Conservation (phyloP, 2,888 invertebrate genomes). For the Leptopilina drosophilae region DNA sequence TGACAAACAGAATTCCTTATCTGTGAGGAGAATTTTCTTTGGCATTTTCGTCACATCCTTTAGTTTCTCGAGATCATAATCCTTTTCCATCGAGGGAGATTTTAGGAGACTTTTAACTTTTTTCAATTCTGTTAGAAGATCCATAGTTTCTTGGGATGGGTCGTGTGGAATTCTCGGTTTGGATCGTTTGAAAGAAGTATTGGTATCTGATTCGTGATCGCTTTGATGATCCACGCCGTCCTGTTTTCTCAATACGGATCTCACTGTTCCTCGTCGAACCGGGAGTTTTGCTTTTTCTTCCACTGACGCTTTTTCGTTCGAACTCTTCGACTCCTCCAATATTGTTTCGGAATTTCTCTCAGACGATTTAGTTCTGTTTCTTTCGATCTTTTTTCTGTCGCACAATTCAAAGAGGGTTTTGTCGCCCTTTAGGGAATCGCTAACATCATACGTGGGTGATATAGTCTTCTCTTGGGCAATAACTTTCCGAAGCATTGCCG, state of each 20-base stretch:
- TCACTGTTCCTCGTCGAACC: conserved; percentile 49
- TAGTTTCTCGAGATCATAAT: conserved; percentile 60
- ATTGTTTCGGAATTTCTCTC: not conserved
- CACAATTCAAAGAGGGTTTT: conserved; percentile 36
- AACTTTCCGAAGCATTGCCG: conserved; percentile 53
- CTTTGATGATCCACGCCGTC: conserved; percentile 68
- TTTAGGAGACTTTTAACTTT: conserved; percentile 71
- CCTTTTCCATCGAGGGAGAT: conserved; percentile 70
- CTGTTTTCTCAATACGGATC: conserved; percentile 71
- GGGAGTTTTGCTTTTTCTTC: conserved; percentile 43
- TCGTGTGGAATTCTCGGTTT: conserved; percentile 69
- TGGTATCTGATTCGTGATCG: conserved; percentile 65
- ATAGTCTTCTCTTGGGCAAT: conserved; percentile 50
- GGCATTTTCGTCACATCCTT: conserved; percentile 63
- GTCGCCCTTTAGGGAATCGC: conserved; percentile 44
- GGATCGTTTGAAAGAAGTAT: conserved; percentile 59
- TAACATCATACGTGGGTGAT: conserved; percentile 47
- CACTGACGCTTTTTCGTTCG: not conserved
- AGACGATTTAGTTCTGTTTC: not conserved
- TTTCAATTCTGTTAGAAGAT: conserved; percentile 70
- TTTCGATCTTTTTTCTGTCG: conserved; percentile 1
- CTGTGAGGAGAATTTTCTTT: conserved; percentile 71
- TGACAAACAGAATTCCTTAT: conserved; percentile 73
- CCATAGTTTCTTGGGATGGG: conserved; percentile 74
- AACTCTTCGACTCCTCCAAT: not conserved